Evolutionary conservation across 2,888 invertebrate genomes (phyloP), one percentile per base, ranked within the genome.

Genomic region (Formica aserva): DNA sequence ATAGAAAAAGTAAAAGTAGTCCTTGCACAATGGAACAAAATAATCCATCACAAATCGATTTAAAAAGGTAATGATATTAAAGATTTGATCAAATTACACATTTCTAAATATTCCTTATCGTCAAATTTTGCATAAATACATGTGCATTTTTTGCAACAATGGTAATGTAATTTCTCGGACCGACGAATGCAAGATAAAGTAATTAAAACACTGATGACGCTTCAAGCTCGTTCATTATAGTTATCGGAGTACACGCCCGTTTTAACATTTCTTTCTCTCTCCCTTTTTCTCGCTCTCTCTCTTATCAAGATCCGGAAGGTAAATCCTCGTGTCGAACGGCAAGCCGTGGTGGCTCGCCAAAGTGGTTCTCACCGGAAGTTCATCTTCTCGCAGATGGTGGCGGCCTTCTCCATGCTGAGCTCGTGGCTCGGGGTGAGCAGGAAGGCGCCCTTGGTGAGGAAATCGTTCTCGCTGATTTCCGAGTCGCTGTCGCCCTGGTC

Each of bases 311-410:
- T 22, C 48, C 77, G 41, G 22, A 67, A 78, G 48, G 48, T 29
- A 60, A 71, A 78, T 29, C 18, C 32, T 71, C 45, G 57, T 29
- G n/a, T 41, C 45, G 32, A 26, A 32, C 57, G 67, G 32, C 41
- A 41, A 22, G n/a, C n/a, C 48, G 48, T 52, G 18, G 8, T 22
- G 22, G 35, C 38, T 38, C 52, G 22, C 45, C 67, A 26, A 52
- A 77, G 38, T 55, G 67, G 55, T 55, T 69, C 93, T 92, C 89
- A 94, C 94, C 94, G 92, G 86, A 98, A 98, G 95, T 97, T 97
- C 96, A 98, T 97, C 95, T 98, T 98, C 96, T 98, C 98, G 95
- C 98, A 98, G 93, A 98, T 97, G 91, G 97, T 96, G 62, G 97
- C 97, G 3, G 98, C 98, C 90, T 98, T 97, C 95, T 98, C 98